A percentile compares a stretch with the other conserved stretches of the same genome.
Evolutionary conservation across 2,797 vertebrate genomes (phyloP).

Genomic region (Luscinia megarhynchos): DNA sequence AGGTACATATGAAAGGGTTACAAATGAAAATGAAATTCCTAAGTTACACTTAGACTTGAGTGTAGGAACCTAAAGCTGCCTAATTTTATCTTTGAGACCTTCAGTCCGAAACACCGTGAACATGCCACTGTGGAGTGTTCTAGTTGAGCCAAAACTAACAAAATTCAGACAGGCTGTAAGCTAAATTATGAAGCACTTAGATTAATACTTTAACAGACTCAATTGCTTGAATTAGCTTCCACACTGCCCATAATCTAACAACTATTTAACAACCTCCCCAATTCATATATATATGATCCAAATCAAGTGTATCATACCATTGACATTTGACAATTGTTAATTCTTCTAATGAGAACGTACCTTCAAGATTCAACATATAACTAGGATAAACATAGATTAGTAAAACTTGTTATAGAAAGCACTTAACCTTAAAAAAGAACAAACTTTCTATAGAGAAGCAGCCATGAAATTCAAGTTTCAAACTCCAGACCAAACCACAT

Average conservation of each 20-base stretch:
- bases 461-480: neutral
- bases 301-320: neutral
- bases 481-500: neutral
- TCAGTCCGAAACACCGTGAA: neutral
- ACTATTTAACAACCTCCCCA: neutral
- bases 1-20: neutral
- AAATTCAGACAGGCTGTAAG: neutral
- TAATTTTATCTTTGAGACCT: neutral
- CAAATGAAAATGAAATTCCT: neutral
- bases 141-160: neutral
- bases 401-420: neutral
- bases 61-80: neutral
- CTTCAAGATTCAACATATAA: neutral
- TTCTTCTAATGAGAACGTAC: neutral
- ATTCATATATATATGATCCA: neutral
- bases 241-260: neutral
- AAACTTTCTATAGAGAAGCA: neutral
- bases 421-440: neutral
- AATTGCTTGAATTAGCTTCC: neutral
- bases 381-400: neutral
- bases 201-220: neutral
- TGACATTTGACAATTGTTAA: neutral
- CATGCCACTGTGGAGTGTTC: neutral
- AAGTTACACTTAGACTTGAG: neutral
- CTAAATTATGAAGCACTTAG: neutral